These are phyloP conservation scores for Arvicanthis niloticus DNA, from an alignment of 2,113 vertebrate species.

Conservation along the genomic window DNA sequence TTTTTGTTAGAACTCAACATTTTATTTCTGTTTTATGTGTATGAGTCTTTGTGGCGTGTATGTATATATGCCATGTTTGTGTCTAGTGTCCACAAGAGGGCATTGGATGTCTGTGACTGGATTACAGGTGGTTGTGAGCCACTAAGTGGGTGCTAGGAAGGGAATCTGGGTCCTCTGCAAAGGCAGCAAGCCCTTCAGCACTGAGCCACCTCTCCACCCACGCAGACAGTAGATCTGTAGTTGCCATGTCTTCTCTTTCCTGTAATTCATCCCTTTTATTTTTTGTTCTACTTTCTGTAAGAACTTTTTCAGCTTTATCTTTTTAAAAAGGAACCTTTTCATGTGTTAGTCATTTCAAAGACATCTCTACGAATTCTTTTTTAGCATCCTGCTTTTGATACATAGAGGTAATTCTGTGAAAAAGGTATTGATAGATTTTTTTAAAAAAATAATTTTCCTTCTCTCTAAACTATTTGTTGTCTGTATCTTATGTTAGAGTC, in stretches of 20 bases:
- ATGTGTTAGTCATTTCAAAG: background rate
- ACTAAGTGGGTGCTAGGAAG: background rate
- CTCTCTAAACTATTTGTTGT: background rate
- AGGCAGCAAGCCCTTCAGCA: background rate
- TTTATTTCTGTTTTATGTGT: background rate
- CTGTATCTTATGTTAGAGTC: slow-evolving; percentile 3
- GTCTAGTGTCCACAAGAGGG: background rate
- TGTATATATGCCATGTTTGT: background rate
- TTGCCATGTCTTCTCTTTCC: background rate
- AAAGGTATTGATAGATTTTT: background rate
- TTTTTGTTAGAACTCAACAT: background rate
- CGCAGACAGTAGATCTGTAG: background rate
- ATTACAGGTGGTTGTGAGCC: background rate
- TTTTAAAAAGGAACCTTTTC: background rate
- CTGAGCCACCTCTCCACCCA: background rate
- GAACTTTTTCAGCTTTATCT: background rate
- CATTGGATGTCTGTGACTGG: background rate
- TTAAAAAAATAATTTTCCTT: background rate
- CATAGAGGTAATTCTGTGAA: background rate
- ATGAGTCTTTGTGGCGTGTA: background rate
- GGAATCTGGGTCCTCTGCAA: background rate
- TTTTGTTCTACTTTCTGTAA: background rate
- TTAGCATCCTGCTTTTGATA: background rate
- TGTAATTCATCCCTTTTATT: background rate
- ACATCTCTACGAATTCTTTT: background rate